Conservation (phyloP, 2,113 vertebrate genomes). For the Bolborhynchus lineola region DNA sequence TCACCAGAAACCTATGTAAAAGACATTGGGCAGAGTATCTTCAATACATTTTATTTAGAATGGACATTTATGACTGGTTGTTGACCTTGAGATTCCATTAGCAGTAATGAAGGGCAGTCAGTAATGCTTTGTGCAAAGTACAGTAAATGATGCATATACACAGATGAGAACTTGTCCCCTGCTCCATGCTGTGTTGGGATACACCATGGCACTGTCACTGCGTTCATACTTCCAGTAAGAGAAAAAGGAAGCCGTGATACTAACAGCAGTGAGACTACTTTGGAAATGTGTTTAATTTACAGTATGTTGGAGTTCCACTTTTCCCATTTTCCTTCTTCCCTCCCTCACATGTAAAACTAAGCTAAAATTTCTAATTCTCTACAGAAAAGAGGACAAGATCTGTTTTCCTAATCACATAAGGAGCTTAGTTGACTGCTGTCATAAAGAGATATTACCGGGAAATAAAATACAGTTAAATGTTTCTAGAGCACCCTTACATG, state of each 20-base stretch:
- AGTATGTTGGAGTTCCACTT: not conserved
- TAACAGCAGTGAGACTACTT: not conserved
- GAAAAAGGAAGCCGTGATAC: not conserved
- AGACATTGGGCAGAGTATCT: constrained; percentile 60
- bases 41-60: constrained; percentile 72
- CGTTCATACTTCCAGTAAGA: not conserved
- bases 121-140: not conserved
- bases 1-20: constrained; percentile 63
- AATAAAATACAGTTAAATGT: not conserved
- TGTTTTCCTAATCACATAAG: not conserved
- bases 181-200: not conserved
- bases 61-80: constrained; percentile 69
- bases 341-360: not conserved
- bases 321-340: not conserved
- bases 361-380: not conserved
- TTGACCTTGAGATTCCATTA: constrained; percentile 80
- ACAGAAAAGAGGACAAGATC: not conserved
- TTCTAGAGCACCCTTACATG: not conserved
- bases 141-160: constrained; percentile 58
- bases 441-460: not conserved
- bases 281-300: not conserved
- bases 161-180: not conserved
- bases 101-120: constrained; percentile 70
- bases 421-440: not conserved
- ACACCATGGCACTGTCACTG: not conserved